Conservation (phyloP, 2,888 invertebrate genomes). For the Lasioglossum leucozonium region DNA sequence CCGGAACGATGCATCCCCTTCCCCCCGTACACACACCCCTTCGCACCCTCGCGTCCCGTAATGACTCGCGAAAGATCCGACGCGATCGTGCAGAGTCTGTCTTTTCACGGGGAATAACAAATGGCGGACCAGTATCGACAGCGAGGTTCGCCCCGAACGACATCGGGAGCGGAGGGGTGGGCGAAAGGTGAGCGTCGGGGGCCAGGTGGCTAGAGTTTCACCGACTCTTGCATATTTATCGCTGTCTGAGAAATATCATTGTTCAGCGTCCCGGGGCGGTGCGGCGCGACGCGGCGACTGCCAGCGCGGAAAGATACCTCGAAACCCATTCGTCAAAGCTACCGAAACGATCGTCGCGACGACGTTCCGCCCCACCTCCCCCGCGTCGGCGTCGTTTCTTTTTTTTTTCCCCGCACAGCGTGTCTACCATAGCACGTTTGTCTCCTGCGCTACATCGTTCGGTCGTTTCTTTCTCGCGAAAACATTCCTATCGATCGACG, state of each 20-base stretch:
- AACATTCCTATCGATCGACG: background rate
- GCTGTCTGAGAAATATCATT: conserved; percentile 73
- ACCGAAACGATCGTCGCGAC: conserved; percentile 72
- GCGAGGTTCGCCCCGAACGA: background rate
- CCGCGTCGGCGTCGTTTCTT: conserved; percentile 32
- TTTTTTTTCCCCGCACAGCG: conserved; percentile 28
- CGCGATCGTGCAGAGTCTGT: conserved; percentile 49
- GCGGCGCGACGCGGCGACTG: conserved; percentile 16
- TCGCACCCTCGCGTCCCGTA: conserved; percentile 63
- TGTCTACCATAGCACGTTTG: background rate
- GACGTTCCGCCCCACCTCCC: conserved; percentile 11
- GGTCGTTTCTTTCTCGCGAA: background rate
- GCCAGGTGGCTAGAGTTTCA: conserved; percentile 32
- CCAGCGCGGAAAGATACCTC: conserved; percentile 62
- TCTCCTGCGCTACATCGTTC: conserved; percentile 13
- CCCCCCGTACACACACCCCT: background rate
- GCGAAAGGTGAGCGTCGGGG: conserved; percentile 22
- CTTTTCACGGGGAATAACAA: conserved; percentile 76
- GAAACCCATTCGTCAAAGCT: conserved; percentile 75
- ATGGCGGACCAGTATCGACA: conserved; percentile 63
- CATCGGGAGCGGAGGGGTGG: background rate
- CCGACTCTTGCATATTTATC: conserved; percentile 67
- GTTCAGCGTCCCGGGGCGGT: conserved; percentile 52
- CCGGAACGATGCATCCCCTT: conserved; percentile 34
- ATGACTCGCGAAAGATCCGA: conserved; percentile 76